Evolutionary conservation across 2,797 vertebrate genomes (phyloP).

Genomic region (Euthynnus affinis): DNA sequence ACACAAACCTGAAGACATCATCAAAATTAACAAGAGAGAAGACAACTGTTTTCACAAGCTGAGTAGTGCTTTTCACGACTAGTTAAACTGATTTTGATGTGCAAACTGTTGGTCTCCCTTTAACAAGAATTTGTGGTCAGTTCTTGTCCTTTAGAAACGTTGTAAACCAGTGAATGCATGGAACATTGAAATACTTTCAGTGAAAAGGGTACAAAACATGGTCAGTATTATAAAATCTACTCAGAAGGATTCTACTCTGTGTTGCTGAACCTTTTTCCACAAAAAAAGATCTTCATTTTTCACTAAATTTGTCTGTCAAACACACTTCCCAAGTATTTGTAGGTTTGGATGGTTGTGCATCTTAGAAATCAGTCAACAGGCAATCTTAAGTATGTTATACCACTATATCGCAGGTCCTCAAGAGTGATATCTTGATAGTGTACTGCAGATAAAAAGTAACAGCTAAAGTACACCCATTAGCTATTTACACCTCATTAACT

Average conservation of each 20-base stretch:
- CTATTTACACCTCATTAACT: conserved; percentile 84
- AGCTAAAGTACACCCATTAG: conserved; percentile 74
- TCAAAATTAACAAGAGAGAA: no score
- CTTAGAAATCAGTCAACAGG: background rate
- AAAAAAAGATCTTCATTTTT: background rate
- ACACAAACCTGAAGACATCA: no score
- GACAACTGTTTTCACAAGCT: no score
- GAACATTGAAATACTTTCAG: background rate
- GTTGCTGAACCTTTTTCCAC: background rate
- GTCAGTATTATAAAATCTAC: background rate
- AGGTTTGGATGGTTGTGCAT: background rate
- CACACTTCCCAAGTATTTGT: background rate
- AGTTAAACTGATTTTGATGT: background rate
- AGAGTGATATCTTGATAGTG: conserved; percentile 66
- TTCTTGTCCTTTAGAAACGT: background rate
- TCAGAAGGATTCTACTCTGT: background rate
- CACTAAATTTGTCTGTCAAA: background rate
- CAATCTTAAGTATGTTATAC: conserved; percentile 12
- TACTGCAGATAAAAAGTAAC: conserved; percentile 66
- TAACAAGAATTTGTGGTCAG: background rate
- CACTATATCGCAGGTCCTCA: conserved; percentile 35
- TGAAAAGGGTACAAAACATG: background rate
- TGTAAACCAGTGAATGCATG: background rate
- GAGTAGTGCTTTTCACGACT: background rate
- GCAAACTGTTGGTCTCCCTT: no score